Percentiles rank a stretch among this genome's conserved stretches.
phyloP scores from a whole-genome alignment of 2,888 invertebrate species.

The Metalampra italica region DNA sequence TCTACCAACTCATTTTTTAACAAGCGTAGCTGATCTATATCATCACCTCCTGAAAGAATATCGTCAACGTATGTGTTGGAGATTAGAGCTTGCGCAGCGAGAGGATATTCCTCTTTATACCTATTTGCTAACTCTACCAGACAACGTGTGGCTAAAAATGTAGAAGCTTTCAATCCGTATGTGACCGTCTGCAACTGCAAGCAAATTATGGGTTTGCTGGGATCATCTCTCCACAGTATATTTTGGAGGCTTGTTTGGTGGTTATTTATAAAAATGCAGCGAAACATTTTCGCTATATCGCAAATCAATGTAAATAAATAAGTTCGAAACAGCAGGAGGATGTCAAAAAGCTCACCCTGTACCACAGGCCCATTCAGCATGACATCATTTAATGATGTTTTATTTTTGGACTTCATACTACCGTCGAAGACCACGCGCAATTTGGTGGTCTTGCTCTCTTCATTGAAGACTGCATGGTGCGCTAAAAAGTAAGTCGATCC shows the following conservation, averaged over 20 bases:
- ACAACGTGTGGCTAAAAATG: slow-evolving; percentile 11
- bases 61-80: slow-evolving; percentile 4
- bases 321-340: not conserved
- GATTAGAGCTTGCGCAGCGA: not conserved
- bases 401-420: not conserved
- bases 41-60: not conserved
- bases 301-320: not conserved
- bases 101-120: not conserved
- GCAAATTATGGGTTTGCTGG: not conserved
- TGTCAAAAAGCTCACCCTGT: not conserved
- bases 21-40: not conserved
- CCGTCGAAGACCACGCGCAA: slow-evolving; percentile 1
- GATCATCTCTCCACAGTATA: slow-evolving; percentile 4
- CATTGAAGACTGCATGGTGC: slow-evolving; percentile 10
- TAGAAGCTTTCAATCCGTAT: slow-evolving; percentile 6
- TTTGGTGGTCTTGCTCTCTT: not conserved
- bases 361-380: not conserved
- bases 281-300: slow-evolving; percentile 1
- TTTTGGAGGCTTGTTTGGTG: slow-evolving; percentile 1
- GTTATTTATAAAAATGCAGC: not conserved
- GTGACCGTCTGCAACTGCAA: slow-evolving; percentile 3
- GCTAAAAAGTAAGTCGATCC: slow-evolving; percentile 14
- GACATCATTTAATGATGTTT: not conserved
- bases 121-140: slow-evolving; percentile 10
- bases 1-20: not conserved